These are phyloP conservation scores for Phasia obesa DNA, from an alignment of 2,888 invertebrate genomes.

Conservation along the genomic window DNA sequence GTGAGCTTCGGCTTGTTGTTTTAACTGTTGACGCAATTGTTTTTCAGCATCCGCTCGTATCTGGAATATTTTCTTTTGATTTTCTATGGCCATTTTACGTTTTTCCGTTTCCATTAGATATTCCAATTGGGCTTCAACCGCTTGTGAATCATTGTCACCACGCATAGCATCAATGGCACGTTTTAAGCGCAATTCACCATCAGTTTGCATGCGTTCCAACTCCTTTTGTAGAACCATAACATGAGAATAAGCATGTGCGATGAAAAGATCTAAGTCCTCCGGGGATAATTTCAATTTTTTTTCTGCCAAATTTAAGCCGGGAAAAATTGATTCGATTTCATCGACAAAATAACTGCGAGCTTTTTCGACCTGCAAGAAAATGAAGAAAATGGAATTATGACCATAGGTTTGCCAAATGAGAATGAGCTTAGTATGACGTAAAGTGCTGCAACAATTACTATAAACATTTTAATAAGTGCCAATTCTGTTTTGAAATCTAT, in stretches of 20 bases:
- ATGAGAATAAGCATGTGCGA: slow-evolving; percentile 90
- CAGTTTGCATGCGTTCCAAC: slow-evolving; percentile 87
- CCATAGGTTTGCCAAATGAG: too few relatives aligned
- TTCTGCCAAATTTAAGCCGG: slow-evolving; percentile 87
- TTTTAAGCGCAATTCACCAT: slow-evolving; percentile 86
- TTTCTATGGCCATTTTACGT: slow-evolving; percentile 86
- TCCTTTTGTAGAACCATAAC: slow-evolving; percentile 90
- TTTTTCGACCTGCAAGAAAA: slow-evolving; percentile 79
- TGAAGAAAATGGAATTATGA: neutral
- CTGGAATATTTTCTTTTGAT: slow-evolving; percentile 86
- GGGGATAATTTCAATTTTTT: slow-evolving; percentile 85
- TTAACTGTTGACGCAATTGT: slow-evolving; percentile 89
- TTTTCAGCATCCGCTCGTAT: slow-evolving; percentile 87
- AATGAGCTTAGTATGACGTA: too few relatives aligned
- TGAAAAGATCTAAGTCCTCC: slow-evolving; percentile 88
- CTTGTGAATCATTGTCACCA: slow-evolving; percentile 84
- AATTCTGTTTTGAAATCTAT: too few relatives aligned
- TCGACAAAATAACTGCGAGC: slow-evolving; percentile 86
- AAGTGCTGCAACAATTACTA: too few relatives aligned
- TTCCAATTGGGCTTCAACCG: slow-evolving; percentile 85
- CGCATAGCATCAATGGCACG: slow-evolving; percentile 86
- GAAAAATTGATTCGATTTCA: slow-evolving; percentile 88
- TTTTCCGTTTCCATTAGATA: slow-evolving; percentile 88
- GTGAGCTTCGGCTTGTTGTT: slow-evolving; percentile 93
- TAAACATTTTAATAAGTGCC: too few relatives aligned